Evolutionary conservation across 2,888 invertebrate species (phyloP).

Genomic region (Pandemis corylana): DNA sequence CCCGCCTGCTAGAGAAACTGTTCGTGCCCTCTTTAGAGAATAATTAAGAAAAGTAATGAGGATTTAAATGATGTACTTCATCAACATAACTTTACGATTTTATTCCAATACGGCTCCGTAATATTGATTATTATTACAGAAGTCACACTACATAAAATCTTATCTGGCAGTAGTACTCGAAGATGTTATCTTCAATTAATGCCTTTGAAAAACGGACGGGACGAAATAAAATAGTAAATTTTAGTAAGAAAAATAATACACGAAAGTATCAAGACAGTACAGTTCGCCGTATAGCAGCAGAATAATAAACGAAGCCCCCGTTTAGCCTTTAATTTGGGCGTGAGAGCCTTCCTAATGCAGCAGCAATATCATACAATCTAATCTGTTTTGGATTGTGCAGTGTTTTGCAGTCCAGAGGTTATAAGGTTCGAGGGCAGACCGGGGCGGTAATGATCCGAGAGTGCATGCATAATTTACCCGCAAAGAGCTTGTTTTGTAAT

Average conservation of each 20-base stretch:
- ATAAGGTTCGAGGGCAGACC: conserved; percentile 72
- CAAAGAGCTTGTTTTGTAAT: conserved; percentile 83
- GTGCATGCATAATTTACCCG: conserved; percentile 83
- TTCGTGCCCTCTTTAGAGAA: neutral
- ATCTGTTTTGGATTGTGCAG: conserved; percentile 35
- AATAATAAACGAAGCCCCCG: conserved; percentile 39
- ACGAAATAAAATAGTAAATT: neutral
- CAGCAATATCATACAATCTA: conserved; percentile 40
- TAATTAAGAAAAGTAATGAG: neutral
- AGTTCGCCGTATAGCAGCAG: conserved; percentile 17
- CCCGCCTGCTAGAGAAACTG: neutral
- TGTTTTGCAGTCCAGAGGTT: conserved; percentile 57
- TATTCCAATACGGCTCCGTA: neutral
- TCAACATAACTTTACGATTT: neutral
- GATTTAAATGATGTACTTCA: neutral
- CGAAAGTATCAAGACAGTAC: conserved; percentile 21
- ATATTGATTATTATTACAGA: neutral
- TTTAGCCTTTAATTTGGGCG: conserved; percentile 34
- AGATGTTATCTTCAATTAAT: neutral
- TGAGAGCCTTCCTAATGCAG: conserved; percentile 30
- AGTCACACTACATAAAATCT: neutral
- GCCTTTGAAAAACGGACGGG: neutral
- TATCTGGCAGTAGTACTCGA: no score
- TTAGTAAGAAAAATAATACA: neutral
- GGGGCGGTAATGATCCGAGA: conserved; percentile 81